phyloP scores from a whole-genome alignment of 2,888 invertebrate species.

The Dilophus febrilis region DNA sequence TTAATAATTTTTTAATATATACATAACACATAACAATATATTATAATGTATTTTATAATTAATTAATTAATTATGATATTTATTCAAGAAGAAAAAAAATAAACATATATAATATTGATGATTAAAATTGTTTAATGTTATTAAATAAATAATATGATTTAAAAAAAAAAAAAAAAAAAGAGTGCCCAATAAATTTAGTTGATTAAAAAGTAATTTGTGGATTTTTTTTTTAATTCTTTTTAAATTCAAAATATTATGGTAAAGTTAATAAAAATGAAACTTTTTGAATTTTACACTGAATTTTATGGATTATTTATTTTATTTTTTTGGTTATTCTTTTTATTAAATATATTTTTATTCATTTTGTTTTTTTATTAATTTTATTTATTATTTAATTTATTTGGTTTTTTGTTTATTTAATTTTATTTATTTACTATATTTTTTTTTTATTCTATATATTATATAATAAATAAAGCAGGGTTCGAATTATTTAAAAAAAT shows the following conservation, averaged over 20 bases:
- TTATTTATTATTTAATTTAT: too few species aligned
- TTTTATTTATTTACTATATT: background rate
- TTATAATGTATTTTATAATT: background rate
- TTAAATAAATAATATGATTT: background rate
- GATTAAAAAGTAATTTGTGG: conserved; percentile 14
- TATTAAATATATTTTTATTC: background rate
- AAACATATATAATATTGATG: background rate
- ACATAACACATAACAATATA: too few species aligned
- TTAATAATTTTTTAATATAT: too few species aligned
- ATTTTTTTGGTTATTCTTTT: too few species aligned
- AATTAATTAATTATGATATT: background rate
- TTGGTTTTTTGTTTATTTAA: conserved; percentile 2
- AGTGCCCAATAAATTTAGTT: conserved; percentile 41
- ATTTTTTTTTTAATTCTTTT: conserved; percentile 7
- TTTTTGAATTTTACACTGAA: too few species aligned
- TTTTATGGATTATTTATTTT: too few species aligned
- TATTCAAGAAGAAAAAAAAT: background rate
- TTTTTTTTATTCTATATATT: conserved; percentile 3
- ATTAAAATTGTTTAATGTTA: background rate
- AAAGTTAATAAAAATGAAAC: conserved; percentile 8
- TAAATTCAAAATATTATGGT: conserved; percentile 4
- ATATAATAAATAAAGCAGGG: conserved; percentile 11
- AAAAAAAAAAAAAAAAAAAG: conserved; percentile 11
- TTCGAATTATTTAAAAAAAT: conserved; percentile 11
- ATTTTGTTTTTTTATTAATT: background rate